Percentiles rank a stretch among this genome's conserved stretches.
Conservation (phyloP, 2,888 invertebrate genomes). For the Morpho achilles region DNA sequence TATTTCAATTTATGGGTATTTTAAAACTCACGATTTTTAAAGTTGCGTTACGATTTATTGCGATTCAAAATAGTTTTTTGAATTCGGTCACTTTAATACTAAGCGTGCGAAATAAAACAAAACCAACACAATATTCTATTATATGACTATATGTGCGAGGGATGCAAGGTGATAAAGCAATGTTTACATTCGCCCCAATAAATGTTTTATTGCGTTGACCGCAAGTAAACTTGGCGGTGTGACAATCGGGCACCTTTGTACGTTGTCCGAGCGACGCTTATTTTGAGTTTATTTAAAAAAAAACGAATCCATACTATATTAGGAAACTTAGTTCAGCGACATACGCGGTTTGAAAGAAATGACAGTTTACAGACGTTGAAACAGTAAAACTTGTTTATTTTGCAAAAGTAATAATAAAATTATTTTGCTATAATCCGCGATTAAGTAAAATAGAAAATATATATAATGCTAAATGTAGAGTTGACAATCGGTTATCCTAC, state of each 20-base stretch:
- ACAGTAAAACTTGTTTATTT: no score
- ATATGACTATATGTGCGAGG: no score
- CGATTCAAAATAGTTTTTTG: not conserved
- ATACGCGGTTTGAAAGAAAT: no score
- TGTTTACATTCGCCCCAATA: slow-evolving; percentile 14
- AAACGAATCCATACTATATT: not conserved
- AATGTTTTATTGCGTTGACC: slow-evolving; percentile 21
- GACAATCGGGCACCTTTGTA: slow-evolving; percentile 6
- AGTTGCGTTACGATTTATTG: not conserved
- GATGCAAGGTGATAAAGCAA: slow-evolving; percentile 6
- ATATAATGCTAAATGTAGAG: no score
- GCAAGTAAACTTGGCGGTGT: slow-evolving; percentile 16
- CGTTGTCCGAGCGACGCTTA: not conserved
- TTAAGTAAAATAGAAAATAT: no score
- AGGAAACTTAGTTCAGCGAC: not conserved
- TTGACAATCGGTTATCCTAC: no score
- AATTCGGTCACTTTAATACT: not conserved
- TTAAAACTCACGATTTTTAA: not conserved
- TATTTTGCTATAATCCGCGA: no score
- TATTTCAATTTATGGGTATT: not conserved
- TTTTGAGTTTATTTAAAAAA: no score
- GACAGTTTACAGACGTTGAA: no score
- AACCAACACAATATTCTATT: no score
- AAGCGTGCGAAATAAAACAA: not conserved
- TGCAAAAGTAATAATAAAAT: no score